These are phyloP conservation scores for Sardina pilchardus DNA, from an alignment of 2,113 vertebrate species.

Conservation along the genomic window DNA sequence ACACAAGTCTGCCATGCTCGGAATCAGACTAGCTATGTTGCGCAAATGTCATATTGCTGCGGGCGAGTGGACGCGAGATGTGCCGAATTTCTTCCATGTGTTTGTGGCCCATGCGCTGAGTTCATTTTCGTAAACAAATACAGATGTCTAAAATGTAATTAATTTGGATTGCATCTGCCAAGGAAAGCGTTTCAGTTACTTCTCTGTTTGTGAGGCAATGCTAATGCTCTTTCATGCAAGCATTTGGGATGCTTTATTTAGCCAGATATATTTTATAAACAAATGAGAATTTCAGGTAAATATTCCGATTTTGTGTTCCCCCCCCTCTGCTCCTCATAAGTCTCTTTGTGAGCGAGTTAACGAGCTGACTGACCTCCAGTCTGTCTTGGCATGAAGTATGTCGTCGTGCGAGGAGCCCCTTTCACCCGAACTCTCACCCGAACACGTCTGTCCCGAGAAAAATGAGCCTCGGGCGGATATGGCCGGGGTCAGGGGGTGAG, in stretches of 20 bases:
- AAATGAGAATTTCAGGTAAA: not conserved
- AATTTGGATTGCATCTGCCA: not conserved
- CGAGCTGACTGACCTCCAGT: slow-evolving; percentile 19
- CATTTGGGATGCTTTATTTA: not conserved
- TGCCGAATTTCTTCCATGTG: not conserved
- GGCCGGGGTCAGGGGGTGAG: slow-evolving; percentile 40
- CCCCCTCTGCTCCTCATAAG: not conserved
- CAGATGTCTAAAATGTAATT: not conserved
- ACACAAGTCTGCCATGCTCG: not conserved
- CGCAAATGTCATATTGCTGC: not conserved
- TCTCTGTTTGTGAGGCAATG: not conserved
- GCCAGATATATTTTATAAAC: not conserved
- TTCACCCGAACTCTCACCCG: slow-evolving; percentile 4
- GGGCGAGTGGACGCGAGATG: not conserved
- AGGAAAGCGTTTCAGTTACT: not conserved
- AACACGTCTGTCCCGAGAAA: slow-evolving; percentile 19
- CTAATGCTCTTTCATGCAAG: not conserved
- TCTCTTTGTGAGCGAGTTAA: not conserved
- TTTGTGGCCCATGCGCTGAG: not conserved
- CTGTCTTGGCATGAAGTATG: slow-evolving; percentile 24
- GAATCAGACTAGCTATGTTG: not conserved
- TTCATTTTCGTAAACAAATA: not conserved
- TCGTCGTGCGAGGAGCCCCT: slow-evolving; percentile 17
- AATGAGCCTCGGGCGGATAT: slow-evolving; percentile 35
- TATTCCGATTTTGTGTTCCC: not conserved